A percentile compares a stretch with the other conserved stretches of the same genome.
Evolutionary conservation across 2,113 vertebrate genomes (phyloP).

Genomic region (Caloenas nicobarica): DNA sequence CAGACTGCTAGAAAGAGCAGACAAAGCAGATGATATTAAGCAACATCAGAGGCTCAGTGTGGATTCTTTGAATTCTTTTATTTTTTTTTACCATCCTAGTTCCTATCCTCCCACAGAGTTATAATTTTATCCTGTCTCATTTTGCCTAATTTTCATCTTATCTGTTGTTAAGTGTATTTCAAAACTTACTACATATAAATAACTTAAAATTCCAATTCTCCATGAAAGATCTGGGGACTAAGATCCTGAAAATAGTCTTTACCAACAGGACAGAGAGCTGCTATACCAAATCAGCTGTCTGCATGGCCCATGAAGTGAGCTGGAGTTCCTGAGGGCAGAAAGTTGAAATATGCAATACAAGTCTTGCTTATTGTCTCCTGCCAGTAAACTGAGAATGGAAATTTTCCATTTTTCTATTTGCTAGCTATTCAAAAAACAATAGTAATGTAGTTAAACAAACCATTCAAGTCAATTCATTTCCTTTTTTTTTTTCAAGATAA

Average conservation of each 20-base stretch:
- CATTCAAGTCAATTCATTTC: not conserved
- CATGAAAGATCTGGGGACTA: not conserved
- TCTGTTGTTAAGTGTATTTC: not conserved
- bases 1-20: not conserved
- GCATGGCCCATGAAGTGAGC: not conserved
- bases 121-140: not conserved
- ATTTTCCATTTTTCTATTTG: not conserved
- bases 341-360: not conserved
- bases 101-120: not conserved
- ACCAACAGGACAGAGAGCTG: not conserved
- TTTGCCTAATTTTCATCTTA: not conserved
- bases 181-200: not conserved
- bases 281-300: not conserved
- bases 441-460: not conserved
- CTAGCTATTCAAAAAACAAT: not conserved
- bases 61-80: not conserved
- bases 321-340: not conserved
- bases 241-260: not conserved
- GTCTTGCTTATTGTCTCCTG: not conserved
- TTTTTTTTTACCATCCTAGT: not conserved
- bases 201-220: not conserved
- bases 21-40: not conserved
- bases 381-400: not conserved
- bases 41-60: not conserved
- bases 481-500: not conserved